These are phyloP conservation scores for Tenualosa ilisha DNA, from an alignment of 2,797 vertebrate genomes.

Conservation along the genomic window DNA sequence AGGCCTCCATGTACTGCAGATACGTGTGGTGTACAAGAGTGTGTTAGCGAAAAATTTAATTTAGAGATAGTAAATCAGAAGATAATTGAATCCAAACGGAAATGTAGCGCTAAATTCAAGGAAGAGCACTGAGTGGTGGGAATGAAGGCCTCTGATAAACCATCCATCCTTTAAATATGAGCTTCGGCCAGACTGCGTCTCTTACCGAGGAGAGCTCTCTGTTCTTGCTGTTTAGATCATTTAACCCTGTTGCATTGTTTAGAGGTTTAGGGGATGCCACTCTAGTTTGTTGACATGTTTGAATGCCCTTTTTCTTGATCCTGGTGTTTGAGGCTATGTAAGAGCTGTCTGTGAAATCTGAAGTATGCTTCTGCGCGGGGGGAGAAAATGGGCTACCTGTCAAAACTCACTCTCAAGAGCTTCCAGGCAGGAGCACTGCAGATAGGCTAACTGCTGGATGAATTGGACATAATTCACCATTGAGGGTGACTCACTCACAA, in stretches of 20 bases:
- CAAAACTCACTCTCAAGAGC: background rate
- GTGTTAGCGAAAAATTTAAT: background rate
- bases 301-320: background rate
- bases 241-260: background rate
- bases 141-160: background rate
- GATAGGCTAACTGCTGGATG: background rate
- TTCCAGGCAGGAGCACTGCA: background rate
- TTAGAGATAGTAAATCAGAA: constrained; percentile 10
- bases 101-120: background rate
- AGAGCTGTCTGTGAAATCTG: background rate
- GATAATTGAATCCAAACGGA: constrained; percentile 5
- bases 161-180: background rate
- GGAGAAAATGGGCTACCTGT: background rate
- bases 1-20: background rate
- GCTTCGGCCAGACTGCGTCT: background rate
- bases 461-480: constrained; percentile 12
- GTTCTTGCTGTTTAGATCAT: background rate
- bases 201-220: background rate
- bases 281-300: background rate
- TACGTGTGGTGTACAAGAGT: background rate
- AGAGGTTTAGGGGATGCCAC: background rate
- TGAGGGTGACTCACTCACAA: background rate
- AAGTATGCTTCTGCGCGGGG: background rate
- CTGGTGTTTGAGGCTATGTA: background rate
- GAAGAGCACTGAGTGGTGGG: background rate